phyloP scores from a whole-genome alignment of 2,888 invertebrate genomes.

The Caenorhabditis afra region DNA sequence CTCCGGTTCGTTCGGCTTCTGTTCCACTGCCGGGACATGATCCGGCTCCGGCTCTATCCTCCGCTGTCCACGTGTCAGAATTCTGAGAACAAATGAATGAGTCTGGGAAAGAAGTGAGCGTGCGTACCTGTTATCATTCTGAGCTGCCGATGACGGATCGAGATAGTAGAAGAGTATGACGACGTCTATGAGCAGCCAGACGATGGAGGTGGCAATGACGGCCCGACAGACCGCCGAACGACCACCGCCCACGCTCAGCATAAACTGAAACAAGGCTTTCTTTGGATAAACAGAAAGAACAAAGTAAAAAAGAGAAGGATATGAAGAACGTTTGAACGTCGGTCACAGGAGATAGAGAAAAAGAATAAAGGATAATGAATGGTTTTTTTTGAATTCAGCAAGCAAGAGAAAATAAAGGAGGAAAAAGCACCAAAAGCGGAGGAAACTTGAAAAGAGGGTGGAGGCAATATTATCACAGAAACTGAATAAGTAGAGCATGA shows the following conservation, averaged over 20 bases:
- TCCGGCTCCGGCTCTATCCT: constrained; percentile 31
- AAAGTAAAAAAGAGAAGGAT: constrained; percentile 1
- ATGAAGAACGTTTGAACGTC: constrained; percentile 1
- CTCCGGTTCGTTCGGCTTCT: constrained; percentile 3
- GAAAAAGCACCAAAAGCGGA: constrained; percentile 24
- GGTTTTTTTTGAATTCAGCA: constrained; percentile 4
- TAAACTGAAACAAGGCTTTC: constrained; percentile 2
- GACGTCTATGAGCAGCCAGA: constrained; percentile 79
- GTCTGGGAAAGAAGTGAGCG: background rate
- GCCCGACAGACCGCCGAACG: constrained; percentile 79
- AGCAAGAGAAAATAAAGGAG: constrained; percentile 1
- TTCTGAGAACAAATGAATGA: constrained; percentile 16
- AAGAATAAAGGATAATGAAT: background rate
- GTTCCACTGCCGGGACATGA: background rate
- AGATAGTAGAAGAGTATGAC: constrained; percentile 78
- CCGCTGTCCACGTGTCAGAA: constrained; percentile 46
- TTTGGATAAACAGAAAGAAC: background rate
- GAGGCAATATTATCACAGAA: constrained; percentile 41
- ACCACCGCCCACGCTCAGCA: constrained; percentile 55
- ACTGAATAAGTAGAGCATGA: constrained; percentile 16
- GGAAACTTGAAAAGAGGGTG: background rate
- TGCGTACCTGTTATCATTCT: constrained; percentile 39
- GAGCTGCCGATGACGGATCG: constrained; percentile 65
- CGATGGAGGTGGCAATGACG: constrained; percentile 78
- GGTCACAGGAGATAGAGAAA: background rate